Base-by-base conservation (phyloP, 2,113 vertebrate species). In the Chionodraco myersi region DNA sequence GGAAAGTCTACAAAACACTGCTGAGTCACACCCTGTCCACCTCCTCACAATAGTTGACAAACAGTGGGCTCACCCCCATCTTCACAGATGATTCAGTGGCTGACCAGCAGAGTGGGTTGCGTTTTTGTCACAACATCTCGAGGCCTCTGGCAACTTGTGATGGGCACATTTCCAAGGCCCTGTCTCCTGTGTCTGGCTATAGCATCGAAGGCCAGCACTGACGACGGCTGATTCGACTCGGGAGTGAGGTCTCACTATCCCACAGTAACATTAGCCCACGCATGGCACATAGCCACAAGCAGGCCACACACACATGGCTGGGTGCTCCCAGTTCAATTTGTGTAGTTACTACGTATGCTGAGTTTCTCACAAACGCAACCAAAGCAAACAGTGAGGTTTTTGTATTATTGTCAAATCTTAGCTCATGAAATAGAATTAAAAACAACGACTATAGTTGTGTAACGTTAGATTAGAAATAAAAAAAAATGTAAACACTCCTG, bases 1-100 rank as follows among this genome's bases (percentile, higher is more conserved):
- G 66, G 34, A 80, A 85, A 86, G 74, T 81, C 64, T 80, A 72
- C 77, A 58, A 78, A 89, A 82, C 75, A 56, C 75, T 79, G 87
- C 84, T 88, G 89, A 91, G 83, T 91, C 92, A 91, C 76, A 10
- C 79, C 58, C 63, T 61, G 74, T 86, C 89, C 78, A 67, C 86
- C 88, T 85, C 80, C 79, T 86, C 81, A 82, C 82, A 77, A 80
- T 16, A 69, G 84, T 16, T 80, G 79, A 87, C 79, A 85, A 88
- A 90, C 18, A 70, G 85, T 83, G 80, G 85, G 68, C 72, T 84
- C 83, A 63, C 66, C 72, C 83, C 63, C 74, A 41, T 85, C 77
- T 84, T 75, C 75, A 63, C 82, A 77, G 89, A 91, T 89, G 77
- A 90, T 77, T 90, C 85, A 90, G 75, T 65, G 73, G 74, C 68